Percentiles rank a stretch among this genome's conserved stretches.
Evolutionary conservation across 2,888 invertebrate genomes (phyloP).

Genomic region (Brachyopa scutellaris): DNA sequence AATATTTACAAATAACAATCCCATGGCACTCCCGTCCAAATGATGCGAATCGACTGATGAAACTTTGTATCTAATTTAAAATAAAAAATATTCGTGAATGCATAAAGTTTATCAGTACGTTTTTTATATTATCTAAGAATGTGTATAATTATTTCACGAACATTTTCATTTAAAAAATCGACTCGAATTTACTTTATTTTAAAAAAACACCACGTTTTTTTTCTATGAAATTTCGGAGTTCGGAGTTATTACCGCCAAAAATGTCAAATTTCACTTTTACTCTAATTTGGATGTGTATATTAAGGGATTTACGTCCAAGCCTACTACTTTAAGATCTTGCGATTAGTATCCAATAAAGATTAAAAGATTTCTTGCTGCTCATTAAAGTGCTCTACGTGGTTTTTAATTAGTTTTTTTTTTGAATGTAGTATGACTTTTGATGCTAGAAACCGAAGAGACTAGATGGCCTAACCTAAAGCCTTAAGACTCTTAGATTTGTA

Average conservation of each 20-base stretch:
- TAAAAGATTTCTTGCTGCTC: not conserved
- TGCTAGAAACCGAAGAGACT: too few species aligned
- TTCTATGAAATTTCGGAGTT: too few species aligned
- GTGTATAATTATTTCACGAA: too few species aligned
- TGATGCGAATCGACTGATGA: not conserved
- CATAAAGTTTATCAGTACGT: not conserved
- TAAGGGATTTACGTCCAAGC: not conserved
- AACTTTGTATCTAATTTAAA: too few species aligned
- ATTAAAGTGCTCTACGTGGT: not conserved
- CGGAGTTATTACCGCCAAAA: too few species aligned
- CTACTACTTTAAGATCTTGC: not conserved
- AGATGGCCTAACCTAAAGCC: too few species aligned
- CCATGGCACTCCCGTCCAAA: not conserved
- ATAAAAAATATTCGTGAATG: not conserved
- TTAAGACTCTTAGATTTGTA: too few species aligned
- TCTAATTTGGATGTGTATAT: not conserved
- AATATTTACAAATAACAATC: not conserved
- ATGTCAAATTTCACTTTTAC: constrained; percentile 14
- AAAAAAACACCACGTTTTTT: too few species aligned
- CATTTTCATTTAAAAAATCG: too few species aligned
- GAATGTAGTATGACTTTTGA: not conserved
- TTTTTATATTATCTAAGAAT: too few species aligned
- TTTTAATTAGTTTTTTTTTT: not conserved
- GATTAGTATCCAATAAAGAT: constrained; percentile 4
- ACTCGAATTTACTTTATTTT: too few species aligned